Base-by-base conservation (phyloP, 2,797 vertebrate species). In the Sebastes iracundus region DNA sequence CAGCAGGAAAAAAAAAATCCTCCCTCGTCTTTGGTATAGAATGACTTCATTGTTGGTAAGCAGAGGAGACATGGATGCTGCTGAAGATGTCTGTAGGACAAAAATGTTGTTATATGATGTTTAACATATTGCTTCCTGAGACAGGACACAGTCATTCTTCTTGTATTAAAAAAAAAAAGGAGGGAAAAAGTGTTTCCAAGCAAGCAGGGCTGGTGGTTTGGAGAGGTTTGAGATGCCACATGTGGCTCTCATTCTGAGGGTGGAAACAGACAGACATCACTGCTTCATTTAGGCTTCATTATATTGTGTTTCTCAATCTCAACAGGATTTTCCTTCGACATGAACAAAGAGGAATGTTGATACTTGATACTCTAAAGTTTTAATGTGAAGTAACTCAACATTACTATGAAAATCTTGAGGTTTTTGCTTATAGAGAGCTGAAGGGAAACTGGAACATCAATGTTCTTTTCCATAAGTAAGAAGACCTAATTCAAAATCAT, bases 201-300 rank as follows among this genome's bases (percentile, higher is more conserved):
- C 28, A 0, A 60, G 81, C 42, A 27, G 75, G 72, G 87, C 33
- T 77, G 80, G 88, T 79, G 84, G 90, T 87, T 91, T 90, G 86
- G 88, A 90, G 84, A 81, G 82, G 62, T 75, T 77, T 72, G 20
- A 76, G 72, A 88, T 77, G 72, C 89, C 84, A 92, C 92, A 93
- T 93, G 92, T 93, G 93, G 89, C 87, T 93, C 84, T 89, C 75
- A 90, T 93, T 93, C 81, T 76, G 87, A 87, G 87, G 74, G 80
- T 86, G 86, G 91, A 92, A 92, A 85, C 82, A 85, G 77, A 77
- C 78, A 82, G 80, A 53, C 67, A 85, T 82, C 86, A 46, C 70
- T 12, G 77, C 75, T 82, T 83, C 82, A 75, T 91, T 90, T 86
- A 80, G 64, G 67, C 88, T 90, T 87, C 82, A 66, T 83, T 86